A percentile compares a stretch with the other conserved stretches of the same genome.
Evolutionary conservation across 2,113 vertebrate genomes (phyloP).

Genomic region (Atherinomorus stipes): DNA sequence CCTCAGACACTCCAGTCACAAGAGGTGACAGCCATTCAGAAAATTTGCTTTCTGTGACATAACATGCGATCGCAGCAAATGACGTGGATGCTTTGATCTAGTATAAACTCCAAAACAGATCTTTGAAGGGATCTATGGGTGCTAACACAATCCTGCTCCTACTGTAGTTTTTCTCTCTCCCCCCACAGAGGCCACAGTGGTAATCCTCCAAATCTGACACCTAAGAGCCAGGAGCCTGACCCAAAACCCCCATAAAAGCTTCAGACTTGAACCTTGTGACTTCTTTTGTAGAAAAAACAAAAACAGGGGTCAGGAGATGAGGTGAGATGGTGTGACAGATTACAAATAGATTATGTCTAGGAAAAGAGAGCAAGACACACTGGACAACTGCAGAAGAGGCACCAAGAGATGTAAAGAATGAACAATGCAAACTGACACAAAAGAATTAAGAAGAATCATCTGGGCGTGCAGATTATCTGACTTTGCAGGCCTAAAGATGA

Average conservation of each 20-base stretch:
- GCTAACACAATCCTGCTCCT: slow-evolving; percentile 43
- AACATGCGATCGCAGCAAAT: slow-evolving; percentile 37
- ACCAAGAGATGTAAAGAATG: slow-evolving; percentile 15
- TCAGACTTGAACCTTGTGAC: slow-evolving; percentile 52
- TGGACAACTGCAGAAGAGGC: background rate
- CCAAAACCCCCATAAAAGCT: slow-evolving; percentile 35
- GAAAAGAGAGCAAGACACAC: background rate
- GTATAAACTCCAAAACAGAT: slow-evolving; percentile 31
- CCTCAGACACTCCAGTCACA: slow-evolving; percentile 1
- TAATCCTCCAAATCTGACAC: slow-evolving; percentile 57
- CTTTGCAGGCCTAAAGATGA: slow-evolving; percentile 29
- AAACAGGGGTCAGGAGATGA: slow-evolving; percentile 10
- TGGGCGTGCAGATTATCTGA: slow-evolving; percentile 45
- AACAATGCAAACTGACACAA: slow-evolving; percentile 25
- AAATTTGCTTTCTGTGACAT: slow-evolving; percentile 21
- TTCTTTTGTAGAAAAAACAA: slow-evolving; percentile 22
- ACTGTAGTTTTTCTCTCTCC: background rate
- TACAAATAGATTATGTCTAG: slow-evolving; percentile 2
- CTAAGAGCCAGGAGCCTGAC: slow-evolving; percentile 50
- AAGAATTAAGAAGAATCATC: slow-evolving; percentile 33
- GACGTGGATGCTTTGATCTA: slow-evolving; percentile 32
- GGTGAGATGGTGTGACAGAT: slow-evolving; percentile 15
- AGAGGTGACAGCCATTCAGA: slow-evolving; percentile 29
- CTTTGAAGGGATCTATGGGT: slow-evolving; percentile 41
- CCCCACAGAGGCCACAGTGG: slow-evolving; percentile 27